Evolutionary conservation across 2,797 vertebrate genomes (phyloP).

Genomic region (Gila robusta): DNA sequence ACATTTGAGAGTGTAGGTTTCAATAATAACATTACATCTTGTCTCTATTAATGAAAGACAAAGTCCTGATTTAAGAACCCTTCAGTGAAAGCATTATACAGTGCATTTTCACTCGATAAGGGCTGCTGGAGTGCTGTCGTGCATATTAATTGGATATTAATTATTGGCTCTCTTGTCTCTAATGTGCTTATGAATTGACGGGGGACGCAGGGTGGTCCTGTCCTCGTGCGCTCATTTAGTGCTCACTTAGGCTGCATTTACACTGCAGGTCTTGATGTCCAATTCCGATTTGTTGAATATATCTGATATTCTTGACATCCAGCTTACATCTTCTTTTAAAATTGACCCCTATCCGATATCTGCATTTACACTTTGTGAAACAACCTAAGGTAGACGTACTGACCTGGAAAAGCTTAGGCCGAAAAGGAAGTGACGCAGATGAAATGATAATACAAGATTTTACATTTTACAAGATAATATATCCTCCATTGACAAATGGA

Average conservation of each 20-base stretch:
- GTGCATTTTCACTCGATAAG: constrained; percentile 28
- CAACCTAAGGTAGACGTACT: background rate
- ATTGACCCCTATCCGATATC: background rate
- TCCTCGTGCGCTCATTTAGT: background rate
- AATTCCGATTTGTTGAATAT: background rate
- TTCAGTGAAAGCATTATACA: constrained; percentile 27
- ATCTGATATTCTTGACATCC: background rate
- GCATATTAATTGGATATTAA: constrained; percentile 53
- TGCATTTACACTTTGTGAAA: background rate
- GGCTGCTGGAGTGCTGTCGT: constrained; percentile 18
- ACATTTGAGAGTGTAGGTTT: background rate
- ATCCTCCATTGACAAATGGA: too few relatives aligned
- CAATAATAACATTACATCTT: constrained; percentile 26
- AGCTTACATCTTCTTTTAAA: background rate
- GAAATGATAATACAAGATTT: too few relatives aligned
- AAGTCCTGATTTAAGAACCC: constrained; percentile 37
- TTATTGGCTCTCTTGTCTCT: constrained; percentile 24
- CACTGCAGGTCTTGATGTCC: background rate
- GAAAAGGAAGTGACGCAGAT: background rate
- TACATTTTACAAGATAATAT: too few relatives aligned
- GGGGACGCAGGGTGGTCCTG: background rate
- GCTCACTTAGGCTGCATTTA: background rate
- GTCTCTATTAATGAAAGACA: constrained; percentile 23
- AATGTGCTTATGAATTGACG: constrained; percentile 22
- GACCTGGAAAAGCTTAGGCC: background rate